These are phyloP conservation scores for Microcebus griseorufus DNA, from an alignment of 2,113 vertebrate genomes.

Conservation along the genomic window DNA sequence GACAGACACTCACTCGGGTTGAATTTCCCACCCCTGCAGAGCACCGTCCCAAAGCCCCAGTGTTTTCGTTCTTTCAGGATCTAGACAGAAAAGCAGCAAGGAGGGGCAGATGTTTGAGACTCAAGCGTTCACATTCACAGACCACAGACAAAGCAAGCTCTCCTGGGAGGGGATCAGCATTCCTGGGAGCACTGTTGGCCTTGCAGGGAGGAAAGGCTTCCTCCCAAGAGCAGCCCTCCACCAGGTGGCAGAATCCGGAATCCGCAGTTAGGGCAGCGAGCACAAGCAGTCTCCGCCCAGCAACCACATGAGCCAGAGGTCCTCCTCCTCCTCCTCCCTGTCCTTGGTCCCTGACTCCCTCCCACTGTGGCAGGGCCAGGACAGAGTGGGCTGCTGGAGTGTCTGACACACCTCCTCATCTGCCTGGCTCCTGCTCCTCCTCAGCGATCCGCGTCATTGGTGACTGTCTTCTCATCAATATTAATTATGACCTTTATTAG, in stretches of 20 bases:
- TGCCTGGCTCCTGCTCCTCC: neutral
- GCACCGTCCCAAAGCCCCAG: neutral
- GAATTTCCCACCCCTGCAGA: neutral
- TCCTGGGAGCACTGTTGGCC: neutral
- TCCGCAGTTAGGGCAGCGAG: too few species aligned
- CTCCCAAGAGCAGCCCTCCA: neutral
- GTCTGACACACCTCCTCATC: neutral
- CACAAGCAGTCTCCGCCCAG: neutral
- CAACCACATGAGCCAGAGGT: neutral
- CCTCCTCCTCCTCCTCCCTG: neutral
- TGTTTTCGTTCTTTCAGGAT: neutral
- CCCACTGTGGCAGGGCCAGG: neutral
- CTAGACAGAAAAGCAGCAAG: neutral
- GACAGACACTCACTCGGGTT: neutral
- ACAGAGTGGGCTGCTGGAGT: neutral
- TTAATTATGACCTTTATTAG: constrained; percentile 48
- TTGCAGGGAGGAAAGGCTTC: neutral
- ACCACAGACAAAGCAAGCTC: neutral
- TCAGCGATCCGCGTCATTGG: neutral
- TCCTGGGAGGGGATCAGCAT: neutral
- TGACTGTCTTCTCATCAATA: constrained; percentile 51
- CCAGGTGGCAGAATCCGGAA: neutral
- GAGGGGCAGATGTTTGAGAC: neutral
- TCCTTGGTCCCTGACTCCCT: neutral
- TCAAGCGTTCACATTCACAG: neutral